phyloP scores from a whole-genome alignment of 2,797 vertebrate species.

The Acanthurus lineatus region DNA sequence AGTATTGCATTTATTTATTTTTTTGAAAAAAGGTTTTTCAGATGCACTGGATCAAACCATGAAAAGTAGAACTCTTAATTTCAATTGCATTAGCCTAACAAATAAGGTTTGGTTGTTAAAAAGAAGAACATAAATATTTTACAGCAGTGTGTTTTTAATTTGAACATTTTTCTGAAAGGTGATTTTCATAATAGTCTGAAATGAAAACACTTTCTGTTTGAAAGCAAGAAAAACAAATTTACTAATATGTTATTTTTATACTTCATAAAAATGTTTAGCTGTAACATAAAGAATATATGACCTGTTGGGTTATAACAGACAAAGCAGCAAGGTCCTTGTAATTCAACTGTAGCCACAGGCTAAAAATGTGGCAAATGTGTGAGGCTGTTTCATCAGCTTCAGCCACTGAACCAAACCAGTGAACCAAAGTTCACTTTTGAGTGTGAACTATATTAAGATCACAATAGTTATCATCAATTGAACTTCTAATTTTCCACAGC shows the following conservation, averaged over 20 bases:
- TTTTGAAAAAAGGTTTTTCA: too few relatives aligned
- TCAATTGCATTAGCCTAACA: neutral
- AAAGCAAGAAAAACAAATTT: neutral
- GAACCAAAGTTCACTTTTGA: conserved; percentile 26
- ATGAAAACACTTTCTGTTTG: neutral
- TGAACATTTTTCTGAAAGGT: neutral
- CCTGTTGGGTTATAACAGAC: neutral
- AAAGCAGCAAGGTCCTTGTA: neutral
- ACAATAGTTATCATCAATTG: conserved; percentile 40
- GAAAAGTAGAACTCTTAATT: neutral
- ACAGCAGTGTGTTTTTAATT: neutral
- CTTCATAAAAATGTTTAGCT: neutral
- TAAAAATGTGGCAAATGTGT: conserved; percentile 1
- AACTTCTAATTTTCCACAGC: conserved; percentile 46
- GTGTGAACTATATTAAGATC: conserved; percentile 30
- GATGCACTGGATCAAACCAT: neutral
- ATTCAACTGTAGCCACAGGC: neutral
- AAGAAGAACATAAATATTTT: neutral
- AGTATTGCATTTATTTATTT: too few relatives aligned
- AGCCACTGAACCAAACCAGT: neutral
- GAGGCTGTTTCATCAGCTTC: neutral
- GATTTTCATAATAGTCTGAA: neutral
- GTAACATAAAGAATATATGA: neutral
- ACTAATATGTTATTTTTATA: neutral
- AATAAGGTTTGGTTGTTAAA: neutral